Evolutionary conservation across 2,797 vertebrate species (phyloP), one percentile per base, ranked within the genome.

Genomic region (Sebastes wilsoni): DNA sequence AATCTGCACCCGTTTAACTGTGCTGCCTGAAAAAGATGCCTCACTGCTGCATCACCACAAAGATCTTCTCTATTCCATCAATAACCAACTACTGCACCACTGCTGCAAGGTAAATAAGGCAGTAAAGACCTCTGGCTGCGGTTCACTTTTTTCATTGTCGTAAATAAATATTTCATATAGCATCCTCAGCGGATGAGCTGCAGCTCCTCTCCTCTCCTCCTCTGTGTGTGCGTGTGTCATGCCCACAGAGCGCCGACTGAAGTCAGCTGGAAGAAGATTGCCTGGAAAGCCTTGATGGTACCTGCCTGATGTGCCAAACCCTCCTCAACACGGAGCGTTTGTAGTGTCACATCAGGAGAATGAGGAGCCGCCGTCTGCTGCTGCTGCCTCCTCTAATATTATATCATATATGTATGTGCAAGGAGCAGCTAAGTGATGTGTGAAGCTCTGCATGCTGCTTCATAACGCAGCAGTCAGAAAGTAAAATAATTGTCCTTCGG

Each of bases 101-200:
- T 59, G 67, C 30, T 54, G 70, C 23, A 52, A n/a, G 36, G 46
- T 42, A 77, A 86, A 79, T 83, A 58, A 65, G 56, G 72, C 72
- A 54, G 58, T 25, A 32, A 78, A 73, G 68, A 82, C 28, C 55
- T 58, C 27, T 67, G 22, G 30, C 72, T 61, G 67, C 1, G 11
- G 59, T 79, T 74, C 38, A 52, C 60, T 36, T 70, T 70, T 61
- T 42, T 56, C 16, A 60, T 67, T 32, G 42, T 76, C 42, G 75
- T 75, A 27, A 85, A 90, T 89, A 67, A 73, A 90, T 85, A 60
- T 88, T 89, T 89, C 25, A 86, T 76, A 34, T 77, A 34, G 12
- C 64, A 60, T 72, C 46, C 54, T 80, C 71, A 71, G 60, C 64
- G 79, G 61, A 81, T 80, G 81, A 88, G 77, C 86, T 61, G 23